Percentiles rank a stretch among this genome's conserved stretches.
Evolutionary conservation across 30 jellyfish, hydroid and myxozoan species (phyloP).

Genomic region (Cassiopea andromeda): DNA sequence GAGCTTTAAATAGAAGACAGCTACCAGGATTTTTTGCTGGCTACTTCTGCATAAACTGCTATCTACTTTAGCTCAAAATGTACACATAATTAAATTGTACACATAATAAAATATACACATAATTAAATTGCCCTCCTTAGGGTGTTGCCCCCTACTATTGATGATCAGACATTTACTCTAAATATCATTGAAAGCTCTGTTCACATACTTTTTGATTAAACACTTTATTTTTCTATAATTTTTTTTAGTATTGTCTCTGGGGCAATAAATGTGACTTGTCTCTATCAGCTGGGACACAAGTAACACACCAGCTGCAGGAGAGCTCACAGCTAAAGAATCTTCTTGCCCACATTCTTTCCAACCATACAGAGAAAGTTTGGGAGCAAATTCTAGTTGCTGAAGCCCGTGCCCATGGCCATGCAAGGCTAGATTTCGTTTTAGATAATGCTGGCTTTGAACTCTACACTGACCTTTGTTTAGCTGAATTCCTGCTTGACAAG

Average conservation of each 20-base stretch:
- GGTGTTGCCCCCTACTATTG: too few species aligned
- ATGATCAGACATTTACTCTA: too few species aligned
- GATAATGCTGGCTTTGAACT: constrained; percentile 98
- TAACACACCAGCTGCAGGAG: constrained; percentile 81
- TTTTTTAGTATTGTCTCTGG: constrained; percentile 90
- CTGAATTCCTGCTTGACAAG: constrained; percentile 81
- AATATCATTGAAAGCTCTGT: too few species aligned
- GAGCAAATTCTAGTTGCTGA: constrained; percentile 60
- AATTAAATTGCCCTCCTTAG: too few species aligned
- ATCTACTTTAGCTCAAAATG: too few species aligned
- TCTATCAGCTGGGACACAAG: constrained; percentile 88
- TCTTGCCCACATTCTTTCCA: constrained; percentile 79
- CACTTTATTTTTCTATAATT: background rate
- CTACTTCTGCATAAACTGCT: too few species aligned
- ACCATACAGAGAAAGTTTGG: constrained; percentile 91
- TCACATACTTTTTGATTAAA: too few species aligned
- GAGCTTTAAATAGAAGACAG: too few species aligned
- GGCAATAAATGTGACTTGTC: constrained; percentile 98
- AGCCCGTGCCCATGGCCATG: constrained; percentile 74
- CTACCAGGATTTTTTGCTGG: too few species aligned
- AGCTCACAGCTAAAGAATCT: constrained; percentile 82
- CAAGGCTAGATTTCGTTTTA: constrained; percentile 78
- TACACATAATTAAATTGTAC: too few species aligned
- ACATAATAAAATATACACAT: too few species aligned
- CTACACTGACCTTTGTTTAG: constrained; percentile 93